These are phyloP conservation scores for Ommatoiulus sabulosus DNA, from an alignment of 2,888 invertebrate species.

Conservation along the genomic window DNA sequence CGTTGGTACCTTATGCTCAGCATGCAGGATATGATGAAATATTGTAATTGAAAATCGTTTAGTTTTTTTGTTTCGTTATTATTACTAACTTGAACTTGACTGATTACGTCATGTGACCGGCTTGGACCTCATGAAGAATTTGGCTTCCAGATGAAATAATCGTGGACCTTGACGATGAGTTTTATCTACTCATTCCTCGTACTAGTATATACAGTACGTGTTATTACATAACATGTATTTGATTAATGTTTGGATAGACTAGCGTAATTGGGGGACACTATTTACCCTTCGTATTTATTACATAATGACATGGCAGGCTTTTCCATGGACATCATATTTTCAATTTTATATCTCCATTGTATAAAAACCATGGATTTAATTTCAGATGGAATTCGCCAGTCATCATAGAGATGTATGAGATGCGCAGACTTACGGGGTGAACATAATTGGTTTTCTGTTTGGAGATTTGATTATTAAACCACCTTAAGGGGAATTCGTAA, in stretches of 20 bases:
- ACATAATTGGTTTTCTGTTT: neutral
- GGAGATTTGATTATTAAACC: neutral
- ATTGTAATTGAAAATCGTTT: constrained; percentile 25
- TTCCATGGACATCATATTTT: neutral
- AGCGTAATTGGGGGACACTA: neutral
- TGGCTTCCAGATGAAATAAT: constrained; percentile 26
- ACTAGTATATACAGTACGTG: neutral
- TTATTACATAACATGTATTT: constrained; percentile 25
- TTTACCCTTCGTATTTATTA: constrained; percentile 42
- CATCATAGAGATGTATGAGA: neutral
- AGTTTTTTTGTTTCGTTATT: constrained; percentile 28
- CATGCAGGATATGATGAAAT: constrained; percentile 45
- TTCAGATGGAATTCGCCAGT: neutral
- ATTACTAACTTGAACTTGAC: constrained; percentile 18
- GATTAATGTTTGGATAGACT: neutral
- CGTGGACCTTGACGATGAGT: constrained; percentile 42
- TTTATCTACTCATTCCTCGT: neutral
- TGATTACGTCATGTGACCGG: constrained; percentile 24
- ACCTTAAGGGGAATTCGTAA: neutral
- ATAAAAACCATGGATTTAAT: constrained; percentile 13
- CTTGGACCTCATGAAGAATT: neutral
- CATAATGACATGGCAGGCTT: neutral
- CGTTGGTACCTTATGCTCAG: constrained; percentile 42
- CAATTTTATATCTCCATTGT: neutral
- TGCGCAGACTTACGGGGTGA: neutral